phyloP scores from a whole-genome alignment of 2,888 invertebrate species.

The Stenodema calcarata region DNA sequence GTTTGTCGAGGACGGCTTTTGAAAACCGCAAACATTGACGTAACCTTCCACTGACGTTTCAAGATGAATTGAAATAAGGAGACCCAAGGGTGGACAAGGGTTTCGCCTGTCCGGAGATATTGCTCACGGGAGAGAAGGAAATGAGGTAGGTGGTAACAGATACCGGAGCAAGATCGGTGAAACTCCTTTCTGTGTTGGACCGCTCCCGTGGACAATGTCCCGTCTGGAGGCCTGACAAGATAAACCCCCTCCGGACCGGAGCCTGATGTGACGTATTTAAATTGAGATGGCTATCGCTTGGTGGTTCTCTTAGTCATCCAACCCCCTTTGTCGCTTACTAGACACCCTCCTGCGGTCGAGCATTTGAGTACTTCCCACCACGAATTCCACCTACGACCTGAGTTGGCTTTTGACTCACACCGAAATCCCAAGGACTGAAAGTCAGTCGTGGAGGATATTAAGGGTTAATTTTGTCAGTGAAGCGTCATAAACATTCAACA shows the following conservation, averaged over 20 bases:
- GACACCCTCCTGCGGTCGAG: background rate
- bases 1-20: background rate
- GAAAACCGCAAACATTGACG: constrained; percentile 12
- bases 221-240: constrained; percentile 29
- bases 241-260: constrained; percentile 31
- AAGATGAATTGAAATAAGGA: constrained; percentile 32
- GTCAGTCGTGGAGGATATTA: too few species aligned
- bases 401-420: background rate
- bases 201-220: constrained; percentile 38
- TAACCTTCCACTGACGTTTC: constrained; percentile 11
- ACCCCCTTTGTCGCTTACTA: background rate
- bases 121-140: constrained; percentile 23
- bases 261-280: constrained; percentile 49
- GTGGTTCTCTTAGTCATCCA: constrained; percentile 12
- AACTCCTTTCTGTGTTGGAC: background rate
- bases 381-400: background rate
- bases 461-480: too few species aligned
- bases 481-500: too few species aligned
- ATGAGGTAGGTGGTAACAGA: constrained; percentile 25
- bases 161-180: constrained; percentile 14
- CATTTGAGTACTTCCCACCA: background rate
- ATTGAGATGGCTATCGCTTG: constrained; percentile 45
- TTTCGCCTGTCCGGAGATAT: constrained; percentile 19
- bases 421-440: too few species aligned
- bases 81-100: background rate